Evolutionary conservation across 2,888 invertebrate genomes (phyloP).

Genomic region (Therioaphis trifolii): DNA sequence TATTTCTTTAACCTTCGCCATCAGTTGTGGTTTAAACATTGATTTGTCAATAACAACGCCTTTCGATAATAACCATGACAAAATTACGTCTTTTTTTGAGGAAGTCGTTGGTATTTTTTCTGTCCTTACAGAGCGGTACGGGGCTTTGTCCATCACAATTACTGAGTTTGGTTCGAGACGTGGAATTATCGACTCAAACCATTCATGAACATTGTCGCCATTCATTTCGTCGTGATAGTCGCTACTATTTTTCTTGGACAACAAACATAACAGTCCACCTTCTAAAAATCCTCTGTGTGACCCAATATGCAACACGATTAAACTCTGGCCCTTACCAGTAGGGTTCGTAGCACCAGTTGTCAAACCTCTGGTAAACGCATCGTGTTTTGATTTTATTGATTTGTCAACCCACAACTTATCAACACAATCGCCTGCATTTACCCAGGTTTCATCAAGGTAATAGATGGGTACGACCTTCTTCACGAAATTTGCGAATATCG

Average conservation of each 20-base stretch:
- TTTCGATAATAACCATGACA: background rate
- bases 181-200: background rate
- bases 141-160: too few relatives aligned
- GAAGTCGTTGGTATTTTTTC: background rate
- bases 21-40: constrained; percentile 2
- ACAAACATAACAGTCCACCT: constrained; percentile 64
- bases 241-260: constrained; percentile 61
- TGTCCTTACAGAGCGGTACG: background rate
- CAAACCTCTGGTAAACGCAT: too few relatives aligned
- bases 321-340: constrained; percentile 39
- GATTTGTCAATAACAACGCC: background rate
- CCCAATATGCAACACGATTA: constrained; percentile 50
- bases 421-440: too few relatives aligned
- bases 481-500: too few relatives aligned
- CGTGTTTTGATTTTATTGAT: too few relatives aligned
- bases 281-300: constrained; percentile 64
- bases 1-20: background rate
- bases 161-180: background rate
- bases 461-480: too few relatives aligned
- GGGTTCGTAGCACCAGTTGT: constrained; percentile 2
- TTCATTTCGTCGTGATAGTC: background rate
- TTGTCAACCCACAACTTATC: too few relatives aligned
- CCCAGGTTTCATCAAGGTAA: too few relatives aligned
- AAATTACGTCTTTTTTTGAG: background rate
- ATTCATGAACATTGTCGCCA: too few relatives aligned